Evolutionary conservation across 2,888 invertebrate genomes (phyloP).

Genomic region (Terebella lapidaria): DNA sequence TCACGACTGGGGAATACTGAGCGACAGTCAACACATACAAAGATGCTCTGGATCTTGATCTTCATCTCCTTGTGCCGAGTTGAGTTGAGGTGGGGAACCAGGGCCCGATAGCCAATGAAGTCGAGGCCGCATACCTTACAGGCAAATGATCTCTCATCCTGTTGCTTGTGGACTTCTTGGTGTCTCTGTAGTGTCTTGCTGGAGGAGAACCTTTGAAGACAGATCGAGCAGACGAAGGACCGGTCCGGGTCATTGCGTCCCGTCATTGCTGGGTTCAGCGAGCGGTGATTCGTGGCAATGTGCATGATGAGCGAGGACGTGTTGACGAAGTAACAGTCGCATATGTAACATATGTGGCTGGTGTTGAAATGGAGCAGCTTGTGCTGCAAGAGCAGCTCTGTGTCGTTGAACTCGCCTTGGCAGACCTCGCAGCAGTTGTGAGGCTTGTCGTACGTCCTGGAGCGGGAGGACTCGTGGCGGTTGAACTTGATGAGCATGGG

Average conservation of each 20-base stretch:
- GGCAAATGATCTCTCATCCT: conserved; percentile 14
- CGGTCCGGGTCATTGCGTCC: conserved; percentile 2
- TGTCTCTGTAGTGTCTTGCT: conserved; percentile 22
- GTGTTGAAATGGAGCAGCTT: conserved; percentile 32
- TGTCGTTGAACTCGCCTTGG: conserved; percentile 24
- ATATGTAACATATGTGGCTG: conserved; percentile 28
- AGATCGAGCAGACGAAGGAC: conserved; percentile 25
- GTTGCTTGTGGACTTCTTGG: conserved; percentile 16
- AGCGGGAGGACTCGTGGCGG: background rate
- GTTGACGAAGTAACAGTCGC: conserved; percentile 26
- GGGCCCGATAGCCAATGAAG: conserved; percentile 17
- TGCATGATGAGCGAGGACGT: conserved; percentile 24
- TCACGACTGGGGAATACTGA: conserved; percentile 47
- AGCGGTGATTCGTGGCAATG: conserved; percentile 24
- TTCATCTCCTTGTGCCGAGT: conserved; percentile 29
- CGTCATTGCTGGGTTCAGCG: conserved; percentile 10
- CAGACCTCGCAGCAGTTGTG: conserved; percentile 22
- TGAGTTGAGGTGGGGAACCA: conserved; percentile 26
- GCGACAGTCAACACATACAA: conserved; percentile 49
- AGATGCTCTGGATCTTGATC: conserved; percentile 30
- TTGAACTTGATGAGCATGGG: background rate
- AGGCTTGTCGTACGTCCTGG: background rate
- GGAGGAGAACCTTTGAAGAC: conserved; percentile 28
- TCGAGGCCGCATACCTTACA: conserved; percentile 28
- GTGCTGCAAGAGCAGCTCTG: conserved; percentile 24